These are phyloP conservation scores for Phortica variegata DNA, from an alignment of 1,140 invertebrate genomes.

Conservation along the genomic window DNA sequence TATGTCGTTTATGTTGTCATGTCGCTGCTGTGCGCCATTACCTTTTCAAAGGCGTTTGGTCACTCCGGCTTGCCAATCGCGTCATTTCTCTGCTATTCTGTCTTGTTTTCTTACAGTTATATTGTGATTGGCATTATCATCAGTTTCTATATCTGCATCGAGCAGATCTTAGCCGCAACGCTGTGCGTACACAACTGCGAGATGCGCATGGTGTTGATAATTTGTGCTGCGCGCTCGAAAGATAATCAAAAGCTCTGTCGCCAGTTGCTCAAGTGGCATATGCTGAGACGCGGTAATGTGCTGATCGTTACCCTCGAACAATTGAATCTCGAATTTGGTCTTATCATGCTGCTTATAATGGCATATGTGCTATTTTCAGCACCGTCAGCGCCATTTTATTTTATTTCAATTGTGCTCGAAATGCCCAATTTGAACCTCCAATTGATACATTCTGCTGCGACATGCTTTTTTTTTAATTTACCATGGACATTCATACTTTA, in stretches of 20 bases:
- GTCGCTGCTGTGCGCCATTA: not conserved
- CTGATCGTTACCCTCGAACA: constrained; percentile 27
- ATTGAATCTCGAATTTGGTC: constrained; percentile 29
- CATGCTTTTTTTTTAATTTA: constrained; percentile 20
- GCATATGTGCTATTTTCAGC: constrained; percentile 20
- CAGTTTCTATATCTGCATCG: constrained; percentile 23
- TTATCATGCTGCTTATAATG: constrained; percentile 21
- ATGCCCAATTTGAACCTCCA: too few relatives aligned
- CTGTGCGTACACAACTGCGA: constrained; percentile 25
- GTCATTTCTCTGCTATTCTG: not conserved
- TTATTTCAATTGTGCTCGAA: constrained; percentile 27
- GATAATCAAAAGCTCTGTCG: too few relatives aligned
- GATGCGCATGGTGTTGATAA: not conserved
- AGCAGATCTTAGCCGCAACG: constrained; percentile 18
- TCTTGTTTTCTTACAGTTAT: constrained; percentile 14
- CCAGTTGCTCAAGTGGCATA: constrained; percentile 11
- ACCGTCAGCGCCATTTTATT: constrained; percentile 27
- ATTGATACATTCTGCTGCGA: too few relatives aligned
- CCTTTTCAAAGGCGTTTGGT: not conserved
- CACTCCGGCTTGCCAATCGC: not conserved
- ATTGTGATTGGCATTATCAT: constrained; percentile 24
- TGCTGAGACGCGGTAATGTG: constrained; percentile 19
- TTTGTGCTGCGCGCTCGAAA: not conserved
- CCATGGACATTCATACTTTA: constrained; percentile 16
- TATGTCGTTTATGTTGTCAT: constrained; percentile 13